Evolutionary conservation across 2,888 invertebrate genomes (phyloP).

Genomic region (Cheilosia pagana): DNA sequence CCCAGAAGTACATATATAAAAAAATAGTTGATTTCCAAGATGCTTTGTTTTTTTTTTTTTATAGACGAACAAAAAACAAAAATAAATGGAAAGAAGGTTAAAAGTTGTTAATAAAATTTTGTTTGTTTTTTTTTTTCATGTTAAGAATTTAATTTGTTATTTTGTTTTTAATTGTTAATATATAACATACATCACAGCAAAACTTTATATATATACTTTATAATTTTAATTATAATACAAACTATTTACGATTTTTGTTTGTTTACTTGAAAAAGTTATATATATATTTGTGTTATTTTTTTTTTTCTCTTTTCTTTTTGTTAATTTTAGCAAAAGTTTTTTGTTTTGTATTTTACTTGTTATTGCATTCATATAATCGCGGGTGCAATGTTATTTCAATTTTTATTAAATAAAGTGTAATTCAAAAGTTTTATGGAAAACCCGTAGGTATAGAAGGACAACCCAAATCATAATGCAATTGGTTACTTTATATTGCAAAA

Average conservation of each 20-base stretch:
- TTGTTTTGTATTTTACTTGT: conserved; percentile 39
- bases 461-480: conserved; percentile 35
- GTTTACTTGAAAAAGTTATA: conserved; percentile 72
- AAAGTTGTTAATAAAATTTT: conserved; percentile 73
- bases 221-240: conserved; percentile 75
- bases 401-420: conserved; percentile 20
- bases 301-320: conserved; percentile 22
- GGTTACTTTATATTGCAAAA: conserved; percentile 16
- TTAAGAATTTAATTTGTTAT: conserved; percentile 76
- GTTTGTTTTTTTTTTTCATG: conserved; percentile 79
- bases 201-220: conserved; percentile 81
- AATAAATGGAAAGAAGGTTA: conserved; percentile 27
- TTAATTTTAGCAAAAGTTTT: conserved; percentile 44
- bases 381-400: conserved; percentile 44
- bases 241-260: conserved; percentile 77
- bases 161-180: conserved; percentile 80
- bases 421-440: neutral
- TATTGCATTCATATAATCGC: conserved; percentile 44
- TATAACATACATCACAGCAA: conserved; percentile 84
- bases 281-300: conserved; percentile 29
- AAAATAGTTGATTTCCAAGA: conserved; percentile 39
- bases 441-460: conserved; percentile 13
- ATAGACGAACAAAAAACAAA: conserved; percentile 10
- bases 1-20: conserved; percentile 35
- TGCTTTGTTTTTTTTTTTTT: conserved; percentile 34